These are phyloP conservation scores for Idaea aversata DNA, from an alignment of 2,888 invertebrate genomes.

Conservation along the genomic window DNA sequence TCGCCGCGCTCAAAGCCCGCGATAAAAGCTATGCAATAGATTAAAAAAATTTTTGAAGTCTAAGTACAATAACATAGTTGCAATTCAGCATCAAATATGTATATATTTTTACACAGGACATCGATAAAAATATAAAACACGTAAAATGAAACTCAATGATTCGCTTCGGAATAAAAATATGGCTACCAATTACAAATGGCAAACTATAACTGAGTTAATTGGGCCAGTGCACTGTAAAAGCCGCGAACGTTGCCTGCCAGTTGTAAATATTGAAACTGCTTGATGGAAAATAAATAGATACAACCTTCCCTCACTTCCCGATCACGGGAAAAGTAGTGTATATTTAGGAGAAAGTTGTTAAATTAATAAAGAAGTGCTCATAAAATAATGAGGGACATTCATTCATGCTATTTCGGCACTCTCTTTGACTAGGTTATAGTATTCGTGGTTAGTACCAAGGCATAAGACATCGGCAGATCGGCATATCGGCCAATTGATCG, in stretches of 20 bases:
- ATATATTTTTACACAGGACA: too few relatives aligned
- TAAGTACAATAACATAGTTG: background rate
- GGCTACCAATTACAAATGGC: background rate
- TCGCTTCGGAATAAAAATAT: background rate
- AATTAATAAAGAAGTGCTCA: constrained; percentile 10
- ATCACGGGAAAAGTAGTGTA: constrained; percentile 33
- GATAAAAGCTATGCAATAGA: too few relatives aligned
- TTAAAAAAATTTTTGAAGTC: too few relatives aligned
- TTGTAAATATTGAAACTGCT: constrained; percentile 51
- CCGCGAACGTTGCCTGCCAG: constrained; percentile 19
- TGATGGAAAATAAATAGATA: constrained; percentile 51
- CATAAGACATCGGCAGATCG: too few relatives aligned
- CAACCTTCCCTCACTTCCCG: constrained; percentile 11
- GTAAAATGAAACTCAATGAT: background rate
- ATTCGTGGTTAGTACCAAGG: background rate
- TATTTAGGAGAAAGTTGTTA: constrained; percentile 23
- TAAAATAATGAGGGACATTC: background rate
- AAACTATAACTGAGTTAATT: constrained; percentile 24
- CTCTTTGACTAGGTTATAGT: background rate
- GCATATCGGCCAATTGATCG: too few relatives aligned
- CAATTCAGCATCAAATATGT: background rate
- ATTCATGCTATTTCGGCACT: background rate
- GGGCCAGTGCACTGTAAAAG: constrained; percentile 32
- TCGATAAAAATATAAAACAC: background rate
- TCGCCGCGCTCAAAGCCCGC: too few relatives aligned